Conservation (phyloP, 2,113 vertebrate genomes). For the Anthoscopus minutus region DNA sequence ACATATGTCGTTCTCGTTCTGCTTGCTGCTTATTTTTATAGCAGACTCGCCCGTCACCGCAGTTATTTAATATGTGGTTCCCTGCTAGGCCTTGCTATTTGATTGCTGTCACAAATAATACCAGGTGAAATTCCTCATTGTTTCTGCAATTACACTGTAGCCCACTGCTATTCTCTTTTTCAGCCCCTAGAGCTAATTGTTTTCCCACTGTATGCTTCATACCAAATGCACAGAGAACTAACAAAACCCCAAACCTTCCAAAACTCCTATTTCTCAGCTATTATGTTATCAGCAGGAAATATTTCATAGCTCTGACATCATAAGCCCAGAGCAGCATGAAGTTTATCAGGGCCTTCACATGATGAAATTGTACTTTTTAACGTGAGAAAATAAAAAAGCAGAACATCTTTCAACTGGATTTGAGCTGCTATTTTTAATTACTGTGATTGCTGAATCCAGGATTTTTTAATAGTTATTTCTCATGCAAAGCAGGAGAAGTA, state of each 20-base stretch:
- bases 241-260: background rate
- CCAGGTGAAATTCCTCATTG: slow-evolving; percentile 17
- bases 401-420: background rate
- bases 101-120: background rate
- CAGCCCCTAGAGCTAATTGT: background rate
- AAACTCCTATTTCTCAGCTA: slow-evolving; percentile 47
- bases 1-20: background rate
- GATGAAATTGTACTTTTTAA: slow-evolving; percentile 44
- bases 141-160: background rate
- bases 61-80: slow-evolving; percentile 9
- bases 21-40: background rate
- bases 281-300: slow-evolving; percentile 46
- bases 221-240: background rate
- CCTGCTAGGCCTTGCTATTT: slow-evolving; percentile 25
- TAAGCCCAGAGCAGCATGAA: slow-evolving; percentile 27
- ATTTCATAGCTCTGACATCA: slow-evolving; percentile 50
- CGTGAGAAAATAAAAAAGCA: background rate
- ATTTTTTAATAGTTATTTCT: background rate
- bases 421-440: background rate
- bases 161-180: background rate
- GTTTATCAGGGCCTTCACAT: slow-evolving; percentile 1
- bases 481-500: background rate
- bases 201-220: background rate
- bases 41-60: background rate
- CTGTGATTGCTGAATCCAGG: background rate